Evolutionary conservation across 2,113 vertebrate genomes (phyloP).

Genomic region (Hiodon alosoides): DNA sequence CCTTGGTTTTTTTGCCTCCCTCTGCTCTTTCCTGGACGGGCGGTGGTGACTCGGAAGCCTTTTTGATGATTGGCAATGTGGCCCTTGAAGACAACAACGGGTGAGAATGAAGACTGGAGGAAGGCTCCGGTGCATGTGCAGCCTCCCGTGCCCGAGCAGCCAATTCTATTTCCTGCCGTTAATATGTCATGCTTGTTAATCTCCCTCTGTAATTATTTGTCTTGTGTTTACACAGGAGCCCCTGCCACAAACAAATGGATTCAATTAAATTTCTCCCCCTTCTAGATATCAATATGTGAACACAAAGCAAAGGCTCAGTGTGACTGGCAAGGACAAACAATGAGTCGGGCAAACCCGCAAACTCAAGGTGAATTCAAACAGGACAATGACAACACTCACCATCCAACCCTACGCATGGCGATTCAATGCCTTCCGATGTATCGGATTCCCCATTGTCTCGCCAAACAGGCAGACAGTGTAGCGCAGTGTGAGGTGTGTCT

Average conservation of each 20-base stretch:
- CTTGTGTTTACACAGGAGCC: conserved; percentile 59
- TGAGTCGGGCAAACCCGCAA: conserved; percentile 25
- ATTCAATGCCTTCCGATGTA: not conserved
- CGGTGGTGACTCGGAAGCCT: not conserved
- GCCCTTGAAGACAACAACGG: conserved; percentile 24
- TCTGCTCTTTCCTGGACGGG: conserved; percentile 20
- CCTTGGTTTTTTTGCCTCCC: not conserved
- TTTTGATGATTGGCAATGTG: not conserved
- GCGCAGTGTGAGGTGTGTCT: not conserved
- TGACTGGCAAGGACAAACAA: conserved; percentile 41
- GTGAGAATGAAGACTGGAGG: not conserved
- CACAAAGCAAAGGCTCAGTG: conserved; percentile 41
- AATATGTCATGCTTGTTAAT: conserved; percentile 60
- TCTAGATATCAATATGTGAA: conserved; percentile 53
- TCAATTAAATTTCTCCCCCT: conserved; percentile 56
- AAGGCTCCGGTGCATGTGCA: not conserved
- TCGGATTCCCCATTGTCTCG: not conserved
- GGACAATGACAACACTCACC: not conserved
- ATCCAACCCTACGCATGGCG: not conserved
- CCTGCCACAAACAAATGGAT: conserved; percentile 55
- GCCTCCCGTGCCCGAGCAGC: conserved; percentile 5
- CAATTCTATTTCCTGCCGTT: conserved; percentile 37
- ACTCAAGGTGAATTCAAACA: conserved; percentile 40
- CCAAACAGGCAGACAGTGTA: not conserved
- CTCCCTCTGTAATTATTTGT: conserved; percentile 59